Conservation (phyloP, 64 coral and sea anemone species). For the Exaiptasia diaphana region DNA sequence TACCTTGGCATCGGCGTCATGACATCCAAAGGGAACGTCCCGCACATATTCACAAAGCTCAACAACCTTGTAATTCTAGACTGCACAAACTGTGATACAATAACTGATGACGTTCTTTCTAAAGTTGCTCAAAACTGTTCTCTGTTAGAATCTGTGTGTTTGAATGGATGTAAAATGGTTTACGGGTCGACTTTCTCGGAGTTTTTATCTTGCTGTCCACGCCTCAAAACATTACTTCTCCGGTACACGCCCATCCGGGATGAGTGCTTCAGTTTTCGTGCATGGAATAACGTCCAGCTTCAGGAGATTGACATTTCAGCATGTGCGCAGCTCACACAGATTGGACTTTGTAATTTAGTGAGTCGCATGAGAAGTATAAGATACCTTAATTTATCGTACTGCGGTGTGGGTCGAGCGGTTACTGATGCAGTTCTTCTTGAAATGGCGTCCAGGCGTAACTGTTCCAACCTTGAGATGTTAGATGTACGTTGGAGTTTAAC, state of each 20-base stretch:
- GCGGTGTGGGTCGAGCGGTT: slow-evolving; percentile 94
- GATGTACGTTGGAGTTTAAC: slow-evolving; percentile 97
- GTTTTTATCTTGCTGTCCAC: slow-evolving; percentile 67
- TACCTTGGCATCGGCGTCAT: slow-evolving; percentile 84
- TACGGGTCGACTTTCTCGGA: slow-evolving; percentile 88
- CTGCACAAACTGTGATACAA: slow-evolving; percentile 94
- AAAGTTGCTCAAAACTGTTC: slow-evolving; percentile 86
- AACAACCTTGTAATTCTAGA: slow-evolving; percentile 83
- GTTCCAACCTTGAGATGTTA: slow-evolving; percentile 84
- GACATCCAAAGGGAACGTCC: slow-evolving; percentile 88
- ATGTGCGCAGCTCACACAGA: slow-evolving; percentile 80
- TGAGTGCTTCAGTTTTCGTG: slow-evolving; percentile 73
- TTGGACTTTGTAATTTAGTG: slow-evolving; percentile 79
- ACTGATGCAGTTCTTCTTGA: slow-evolving; percentile 85
- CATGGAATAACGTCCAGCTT: slow-evolving; percentile 73
- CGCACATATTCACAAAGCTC: slow-evolving; percentile 91
- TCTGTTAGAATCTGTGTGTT: slow-evolving; percentile 78
- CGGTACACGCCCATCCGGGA: slow-evolving; percentile 93
- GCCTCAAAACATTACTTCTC: slow-evolving; percentile 82
- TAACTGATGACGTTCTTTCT: slow-evolving; percentile 93
- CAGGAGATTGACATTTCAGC: slow-evolving; percentile 97
- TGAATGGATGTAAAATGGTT: slow-evolving; percentile 94
- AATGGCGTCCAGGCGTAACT: slow-evolving; percentile 71
- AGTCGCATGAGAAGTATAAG: slow-evolving; percentile 62
- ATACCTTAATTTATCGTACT: slow-evolving; percentile 94